Conservation (phyloP, 2,797 vertebrate species). For the Cephalopachus bancanus region DNA sequence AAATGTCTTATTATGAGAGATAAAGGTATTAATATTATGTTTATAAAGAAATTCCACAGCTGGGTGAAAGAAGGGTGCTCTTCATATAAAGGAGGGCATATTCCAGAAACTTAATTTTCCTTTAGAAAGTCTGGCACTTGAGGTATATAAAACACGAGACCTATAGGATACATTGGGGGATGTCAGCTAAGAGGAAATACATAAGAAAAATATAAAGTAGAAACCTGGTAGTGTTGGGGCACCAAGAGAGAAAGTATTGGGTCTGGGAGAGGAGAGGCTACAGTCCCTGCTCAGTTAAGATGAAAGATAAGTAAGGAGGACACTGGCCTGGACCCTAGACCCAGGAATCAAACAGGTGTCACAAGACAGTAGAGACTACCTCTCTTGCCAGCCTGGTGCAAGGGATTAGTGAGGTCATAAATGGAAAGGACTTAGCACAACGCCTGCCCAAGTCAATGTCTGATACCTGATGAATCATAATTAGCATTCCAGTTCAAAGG, state of each 20-base stretch:
- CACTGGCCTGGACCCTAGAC: rapidly evolving
- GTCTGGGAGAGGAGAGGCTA: neutral
- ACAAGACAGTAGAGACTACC: neutral
- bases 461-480: neutral
- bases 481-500: neutral
- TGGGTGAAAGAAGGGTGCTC: neutral
- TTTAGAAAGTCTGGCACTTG: neutral
- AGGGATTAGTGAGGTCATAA: neutral
- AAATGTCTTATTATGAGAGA: constrained; percentile 26
- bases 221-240: neutral
- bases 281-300: neutral
- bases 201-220: neutral
- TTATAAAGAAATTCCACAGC: constrained; percentile 21
- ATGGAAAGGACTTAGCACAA: neutral
- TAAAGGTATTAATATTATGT: neutral
- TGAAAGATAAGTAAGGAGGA: neutral
- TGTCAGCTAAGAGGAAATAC: neutral
- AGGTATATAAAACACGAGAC: neutral
- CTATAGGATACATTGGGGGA: neutral
- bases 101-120: neutral
- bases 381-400: neutral
- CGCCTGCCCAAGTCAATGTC: neutral
- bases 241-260: neutral
- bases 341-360: neutral
- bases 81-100: neutral